A percentile compares a stretch with the other conserved stretches of the same genome.
phyloP scores from a whole-genome alignment of 2,113 vertebrate genomes.

The Macaca fascicularis region T2T-MFA8v1.1 NC_088384.1:94111501-94112000 shows the following conservation, averaged over 20 bases:
- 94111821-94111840: background rate
- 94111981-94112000: background rate
- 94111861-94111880: background rate
- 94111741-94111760: slow-evolving; percentile 30
- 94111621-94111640: slow-evolving; percentile 53
- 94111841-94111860: background rate
- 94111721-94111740: slow-evolving; percentile 62
- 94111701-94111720: slow-evolving; percentile 61
- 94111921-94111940: background rate
- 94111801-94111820: background rate
- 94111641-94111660: background rate
- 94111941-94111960: background rate
- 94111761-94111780: background rate
- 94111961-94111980: background rate
- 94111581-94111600: slow-evolving; percentile 23
- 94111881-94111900: background rate
- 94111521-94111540: slow-evolving; percentile 63
- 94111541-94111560: slow-evolving; percentile 63
- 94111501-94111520: slow-evolving; percentile 60
- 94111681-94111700: slow-evolving; percentile 67
- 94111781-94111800: slow-evolving; percentile 59
- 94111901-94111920: background rate
- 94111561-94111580: slow-evolving; percentile 58
- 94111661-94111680: slow-evolving; percentile 63
- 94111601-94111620: slow-evolving; percentile 62